Conservation (phyloP, 1,140 invertebrate genomes). For the Zaprionus lachaisei region DNA sequence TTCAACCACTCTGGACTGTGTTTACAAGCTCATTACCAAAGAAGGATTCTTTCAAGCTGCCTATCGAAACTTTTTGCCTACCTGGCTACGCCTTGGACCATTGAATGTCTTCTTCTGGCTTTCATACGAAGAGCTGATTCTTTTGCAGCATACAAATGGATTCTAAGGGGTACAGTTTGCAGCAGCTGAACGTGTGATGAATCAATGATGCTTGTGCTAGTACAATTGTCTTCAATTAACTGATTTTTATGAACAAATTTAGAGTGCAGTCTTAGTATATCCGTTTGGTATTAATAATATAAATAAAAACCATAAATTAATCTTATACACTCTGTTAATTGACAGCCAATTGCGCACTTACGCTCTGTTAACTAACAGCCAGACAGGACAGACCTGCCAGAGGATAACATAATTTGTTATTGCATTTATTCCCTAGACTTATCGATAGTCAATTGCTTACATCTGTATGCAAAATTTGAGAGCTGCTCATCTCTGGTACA, state of each 20-base stretch:
- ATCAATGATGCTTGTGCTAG: neutral
- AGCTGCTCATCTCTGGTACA: neutral
- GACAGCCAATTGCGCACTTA: neutral
- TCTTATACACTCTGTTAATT: neutral
- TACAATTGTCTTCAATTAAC: neutral
- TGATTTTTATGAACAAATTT: neutral
- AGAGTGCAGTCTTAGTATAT: neutral
- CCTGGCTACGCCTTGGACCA: conserved; percentile 15
- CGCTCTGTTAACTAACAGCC: neutral
- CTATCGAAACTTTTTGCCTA: conserved; percentile 5
- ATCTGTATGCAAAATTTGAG: neutral
- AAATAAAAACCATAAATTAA: neutral
- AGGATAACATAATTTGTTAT: neutral
- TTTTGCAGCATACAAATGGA: neutral
- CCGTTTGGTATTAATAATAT: too few relatives aligned
- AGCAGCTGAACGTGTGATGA: neutral
- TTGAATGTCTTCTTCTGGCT: conserved; percentile 20
- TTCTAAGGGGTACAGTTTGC: neutral
- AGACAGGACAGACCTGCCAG: neutral
- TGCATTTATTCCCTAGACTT: too few relatives aligned
- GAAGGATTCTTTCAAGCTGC: conserved; percentile 1
- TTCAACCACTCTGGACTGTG: conserved; percentile 4
- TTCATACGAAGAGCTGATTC: conserved; percentile 1
- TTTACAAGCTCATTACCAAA: neutral
- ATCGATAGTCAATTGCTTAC: too few relatives aligned